phyloP scores from a whole-genome alignment of 2,113 vertebrate species.

The Cinclus mexicanus region DNA sequence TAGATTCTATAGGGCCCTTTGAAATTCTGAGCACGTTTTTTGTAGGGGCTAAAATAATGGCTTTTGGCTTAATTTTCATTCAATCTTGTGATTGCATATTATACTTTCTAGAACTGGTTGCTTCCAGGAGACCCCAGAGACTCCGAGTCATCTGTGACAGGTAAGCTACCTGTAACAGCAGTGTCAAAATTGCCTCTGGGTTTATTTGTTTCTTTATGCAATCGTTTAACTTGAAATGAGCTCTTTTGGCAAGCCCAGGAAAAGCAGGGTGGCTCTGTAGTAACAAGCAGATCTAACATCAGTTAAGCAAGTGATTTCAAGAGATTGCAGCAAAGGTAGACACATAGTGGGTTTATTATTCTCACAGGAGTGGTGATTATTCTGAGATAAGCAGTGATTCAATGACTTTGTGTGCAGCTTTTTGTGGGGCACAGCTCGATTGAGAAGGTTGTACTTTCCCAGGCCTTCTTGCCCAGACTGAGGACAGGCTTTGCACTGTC shows the following conservation, averaged over 20 bases:
- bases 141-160: slow-evolving; percentile 83
- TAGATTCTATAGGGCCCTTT: slow-evolving; percentile 43
- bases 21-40: slow-evolving; percentile 32
- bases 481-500: slow-evolving; percentile 32
- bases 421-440: background rate
- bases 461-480: slow-evolving; percentile 52
- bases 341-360: slow-evolving; percentile 71
- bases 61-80: slow-evolving; percentile 47
- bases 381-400: slow-evolving; percentile 43
- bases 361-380: slow-evolving; percentile 61
- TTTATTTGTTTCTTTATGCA: slow-evolving; percentile 64
- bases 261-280: background rate
- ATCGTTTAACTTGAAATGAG: slow-evolving; percentile 65
- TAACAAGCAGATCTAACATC: slow-evolving; percentile 36
- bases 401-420: slow-evolving; percentile 51
- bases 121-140: slow-evolving; percentile 71
- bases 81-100: slow-evolving; percentile 48
- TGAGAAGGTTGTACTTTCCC: slow-evolving; percentile 64
- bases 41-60: slow-evolving; percentile 4
- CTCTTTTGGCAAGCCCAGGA: slow-evolving; percentile 46
- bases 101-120: slow-evolving; percentile 75
- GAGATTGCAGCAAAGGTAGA: slow-evolving; percentile 46
- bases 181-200: slow-evolving; percentile 25
- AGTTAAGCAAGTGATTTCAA: slow-evolving; percentile 42
- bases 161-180: slow-evolving; percentile 66